A percentile compares a stretch with the other conserved stretches of the same genome.
Conservation (phyloP, 2,888 invertebrate genomes). For the Blera fallax region DNA sequence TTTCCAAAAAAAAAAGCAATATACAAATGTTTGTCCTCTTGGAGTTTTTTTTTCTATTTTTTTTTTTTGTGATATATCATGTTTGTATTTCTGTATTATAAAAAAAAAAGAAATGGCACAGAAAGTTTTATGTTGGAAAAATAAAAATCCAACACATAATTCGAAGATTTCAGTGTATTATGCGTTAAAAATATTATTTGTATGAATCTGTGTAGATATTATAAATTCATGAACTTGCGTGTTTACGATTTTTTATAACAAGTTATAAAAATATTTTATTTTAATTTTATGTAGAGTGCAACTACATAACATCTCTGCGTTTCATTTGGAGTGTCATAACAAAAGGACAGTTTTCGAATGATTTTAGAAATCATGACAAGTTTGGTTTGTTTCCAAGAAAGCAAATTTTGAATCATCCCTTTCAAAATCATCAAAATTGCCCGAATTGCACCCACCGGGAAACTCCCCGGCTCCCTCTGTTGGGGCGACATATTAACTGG, state of each 20-base stretch:
- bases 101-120: background rate
- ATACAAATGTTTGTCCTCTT: background rate
- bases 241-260: background rate
- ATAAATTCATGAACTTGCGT: background rate
- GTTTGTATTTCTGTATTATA: background rate
- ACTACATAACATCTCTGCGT: no score
- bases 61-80: slow-evolving; percentile 70
- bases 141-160: background rate
- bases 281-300: no score
- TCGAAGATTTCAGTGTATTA: background rate
- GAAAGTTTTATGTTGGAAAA: background rate
- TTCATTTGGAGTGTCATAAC: no score
- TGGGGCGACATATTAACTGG: no score
- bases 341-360: no score
- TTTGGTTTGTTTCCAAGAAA: no score
- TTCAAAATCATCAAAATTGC: no score
- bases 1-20: background rate
- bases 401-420: no score
- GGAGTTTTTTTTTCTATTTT: background rate
- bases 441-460: no score
- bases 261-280: background rate
- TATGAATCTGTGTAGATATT: background rate
- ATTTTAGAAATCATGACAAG: no score
- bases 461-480: no score
- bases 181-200: background rate